Evolutionary conservation across 2,888 invertebrate species (phyloP), one percentile per base, ranked within the genome.

Genomic region (Cancer borealis): DNA sequence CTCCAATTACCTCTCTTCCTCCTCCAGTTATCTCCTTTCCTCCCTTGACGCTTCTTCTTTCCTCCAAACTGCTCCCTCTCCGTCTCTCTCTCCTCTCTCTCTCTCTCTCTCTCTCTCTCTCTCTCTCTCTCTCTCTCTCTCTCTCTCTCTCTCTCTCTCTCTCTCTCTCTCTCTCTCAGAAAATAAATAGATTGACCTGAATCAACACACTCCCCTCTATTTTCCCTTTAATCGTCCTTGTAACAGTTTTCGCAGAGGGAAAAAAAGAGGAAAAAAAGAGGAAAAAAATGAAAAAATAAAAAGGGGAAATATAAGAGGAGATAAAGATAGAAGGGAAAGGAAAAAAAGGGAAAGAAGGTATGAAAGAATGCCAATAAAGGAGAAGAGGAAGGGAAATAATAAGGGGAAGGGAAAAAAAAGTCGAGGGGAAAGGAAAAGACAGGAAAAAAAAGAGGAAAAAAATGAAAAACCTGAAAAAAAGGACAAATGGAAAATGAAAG

Each of bases 81-180:
- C 66, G n/a, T 21, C 66, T 66, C 6, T 21, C 21, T 21, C 21
- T 14, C 17, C 17, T 8, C 66, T 21, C 66, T 66, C 66, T 66
- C 66, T 66, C 66, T 66, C 66, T 66, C 66, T 66, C 66, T 66
- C 66, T n/a, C 66, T 66, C 66, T 66, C 66, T 66, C 66, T 66
- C 66, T 66, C n/a, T 66, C n/a, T 66, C n/a, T 66, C 66, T 66
- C 66, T 21, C 66, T n/a, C n/a, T n/a, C 66, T 21, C 66, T 66
- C n/a, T 66, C n/a, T 54, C 54, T 54, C 54, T 54, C 54, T 54
- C 54, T 54, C 54, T 66, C n/a, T 66, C n/a, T 66, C n/a, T 66
- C n/a, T 66, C 66, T 66, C 66, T 66, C 66, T 66, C 66, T 66
- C 66, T 66, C 66, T 66, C 66, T 21, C 66, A 66, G 66, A 21